Evolutionary conservation across 2,888 invertebrate genomes (phyloP), one percentile per base, ranked within the genome.

Genomic region (Drosophila nr. fundita): DNA sequence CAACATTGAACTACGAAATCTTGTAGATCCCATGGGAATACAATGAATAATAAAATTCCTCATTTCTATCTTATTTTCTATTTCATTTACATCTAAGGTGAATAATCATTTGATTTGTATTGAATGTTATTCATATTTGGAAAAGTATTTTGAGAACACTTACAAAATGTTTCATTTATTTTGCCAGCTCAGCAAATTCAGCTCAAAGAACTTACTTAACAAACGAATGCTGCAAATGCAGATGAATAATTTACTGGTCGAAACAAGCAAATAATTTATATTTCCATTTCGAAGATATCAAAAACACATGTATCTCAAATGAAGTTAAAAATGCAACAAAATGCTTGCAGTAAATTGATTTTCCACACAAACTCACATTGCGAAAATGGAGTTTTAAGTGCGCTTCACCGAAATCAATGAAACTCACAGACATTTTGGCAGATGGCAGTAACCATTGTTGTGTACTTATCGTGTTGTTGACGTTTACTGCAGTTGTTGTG

Each of bases 361-460:
- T 71, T 45, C 21, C 30, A 55, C 32, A 57, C 13, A 50, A 24
- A 52, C 15, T 48, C 32, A 24, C 48, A 42, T 54, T 54, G 40
- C 29, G 32, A 40, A 50, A 45, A 48, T 50, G 8, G 13, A 62
- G 45, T 40, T 57, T 40, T 11, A 40, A 59, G 50, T 55, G 29
- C 27, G 57, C 73, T 63, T n/a, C 18, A 52, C 32, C 34, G 32
- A 50, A 75, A 70, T 70, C 70, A 79, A 75, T 53, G 63, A 53
- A 50, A 30, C 21, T 38, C 34, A 32, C 54, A 32, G 62, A 42
- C 30, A 55, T 71, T 38, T 21, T 48, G 11, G 30, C 52, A 63
- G n/a, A 13, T 27, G 29, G 13, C 13, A 40, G 13, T n/a, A 24
- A 21, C 11, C n/a, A 42, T 29, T 61, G 27, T n/a, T 55, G 52